Evolutionary conservation across 2,797 vertebrate genomes (phyloP).

Genomic region (Columba guinea): DNA sequence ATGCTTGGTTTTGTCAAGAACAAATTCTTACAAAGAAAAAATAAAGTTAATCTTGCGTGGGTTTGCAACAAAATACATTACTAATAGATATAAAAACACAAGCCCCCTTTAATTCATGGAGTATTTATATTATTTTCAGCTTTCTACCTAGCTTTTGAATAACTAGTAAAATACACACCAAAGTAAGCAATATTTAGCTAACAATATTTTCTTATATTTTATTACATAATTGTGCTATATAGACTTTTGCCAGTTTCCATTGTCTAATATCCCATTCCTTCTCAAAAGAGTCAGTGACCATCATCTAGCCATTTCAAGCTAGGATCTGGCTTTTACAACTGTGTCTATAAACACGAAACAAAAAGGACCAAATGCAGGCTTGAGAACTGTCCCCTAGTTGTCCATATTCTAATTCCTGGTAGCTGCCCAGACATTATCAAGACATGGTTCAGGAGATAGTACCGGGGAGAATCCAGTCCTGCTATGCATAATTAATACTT

Average conservation of each 20-base stretch:
- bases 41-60: neutral
- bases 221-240: neutral
- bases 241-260: neutral
- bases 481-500: neutral
- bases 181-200: neutral
- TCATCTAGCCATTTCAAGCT: neutral
- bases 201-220: neutral
- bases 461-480: neutral
- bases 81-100: neutral
- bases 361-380: neutral
- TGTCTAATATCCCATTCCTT: neutral
- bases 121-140: neutral
- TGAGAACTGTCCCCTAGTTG: neutral
- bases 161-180: neutral
- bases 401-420: neutral
- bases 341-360: neutral
- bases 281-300: neutral
- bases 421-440: neutral
- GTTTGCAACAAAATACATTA: neutral
- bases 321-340: neutral
- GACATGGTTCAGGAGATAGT: neutral
- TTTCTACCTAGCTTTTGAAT: constrained; percentile 4
- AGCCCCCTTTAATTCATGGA: neutral
- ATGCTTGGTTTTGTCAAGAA: neutral
- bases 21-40: neutral